Percentiles rank a stretch among this genome's conserved stretches.
Evolutionary conservation across 64 coral and sea anemone genomes (phyloP).

Genomic region (Acropora tenuis): DNA sequence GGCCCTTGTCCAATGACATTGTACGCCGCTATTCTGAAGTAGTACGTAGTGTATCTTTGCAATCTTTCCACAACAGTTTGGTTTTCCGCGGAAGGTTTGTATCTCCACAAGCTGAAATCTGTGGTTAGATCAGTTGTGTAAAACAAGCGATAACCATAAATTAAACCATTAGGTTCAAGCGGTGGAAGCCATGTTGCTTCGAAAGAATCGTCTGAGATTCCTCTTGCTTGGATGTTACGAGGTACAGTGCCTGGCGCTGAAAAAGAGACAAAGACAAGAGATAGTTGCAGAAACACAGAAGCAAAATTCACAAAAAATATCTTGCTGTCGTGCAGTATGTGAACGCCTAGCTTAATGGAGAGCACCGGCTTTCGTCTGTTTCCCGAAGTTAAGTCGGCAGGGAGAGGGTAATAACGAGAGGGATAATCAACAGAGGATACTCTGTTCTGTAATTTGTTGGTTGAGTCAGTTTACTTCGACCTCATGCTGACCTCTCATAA

Average conservation of each 20-base stretch:
- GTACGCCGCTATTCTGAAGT: constrained; percentile 64
- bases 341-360: no score
- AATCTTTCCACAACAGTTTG: constrained; percentile 39
- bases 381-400: no score
- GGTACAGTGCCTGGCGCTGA: constrained; percentile 69
- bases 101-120: constrained; percentile 49
- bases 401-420: no score
- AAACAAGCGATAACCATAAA: constrained; percentile 68
- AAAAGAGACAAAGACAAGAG: neutral
- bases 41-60: constrained; percentile 61
- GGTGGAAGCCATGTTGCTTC: constrained; percentile 77
- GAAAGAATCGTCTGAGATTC: constrained; percentile 77
- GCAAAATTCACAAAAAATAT: no score
- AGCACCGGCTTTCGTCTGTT: no score
- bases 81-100: constrained; percentile 28
- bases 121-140: constrained; percentile 48
- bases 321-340: no score
- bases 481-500: neutral
- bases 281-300: neutral
- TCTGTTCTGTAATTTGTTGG: no score
- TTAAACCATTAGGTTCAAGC: constrained; percentile 52
- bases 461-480: no score
- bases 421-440: no score
- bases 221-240: constrained; percentile 61
- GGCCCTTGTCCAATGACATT: constrained; percentile 72